These are phyloP conservation scores for Oryctes rhinoceros DNA, from an alignment of 1,140 invertebrate genomes.

Conservation along the genomic window DNA sequence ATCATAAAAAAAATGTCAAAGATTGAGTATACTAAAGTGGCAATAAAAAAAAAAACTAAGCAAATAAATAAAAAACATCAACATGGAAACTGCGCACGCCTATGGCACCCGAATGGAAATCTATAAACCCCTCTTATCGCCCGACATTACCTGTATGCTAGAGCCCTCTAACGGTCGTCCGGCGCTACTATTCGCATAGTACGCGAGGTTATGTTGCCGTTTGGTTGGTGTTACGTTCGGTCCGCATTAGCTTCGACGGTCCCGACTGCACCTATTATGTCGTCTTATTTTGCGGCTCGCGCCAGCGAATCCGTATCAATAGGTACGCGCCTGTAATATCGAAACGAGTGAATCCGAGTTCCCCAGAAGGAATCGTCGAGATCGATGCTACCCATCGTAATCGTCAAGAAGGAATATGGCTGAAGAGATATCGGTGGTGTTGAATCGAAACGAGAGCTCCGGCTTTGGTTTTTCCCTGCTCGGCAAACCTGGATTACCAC, in stretches of 20 bases:
- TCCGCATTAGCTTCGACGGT: no score
- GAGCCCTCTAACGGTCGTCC: slow-evolving; percentile 46
- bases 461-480: slow-evolving; percentile 90
- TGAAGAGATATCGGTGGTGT: slow-evolving; percentile 85
- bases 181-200: slow-evolving; percentile 46
- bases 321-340: background rate
- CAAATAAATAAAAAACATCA: background rate
- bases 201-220: slow-evolving; percentile 54
- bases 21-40: background rate
- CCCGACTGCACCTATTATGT: background rate
- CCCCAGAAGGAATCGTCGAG: background rate
- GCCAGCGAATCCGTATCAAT: no score
- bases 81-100: slow-evolving; percentile 5
- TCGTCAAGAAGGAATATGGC: slow-evolving; percentile 71
- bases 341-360: background rate
- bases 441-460: slow-evolving; percentile 82
- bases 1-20: background rate
- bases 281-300: background rate
- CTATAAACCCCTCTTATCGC: slow-evolving; percentile 1
- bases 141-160: slow-evolving; percentile 37
- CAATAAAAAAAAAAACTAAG: background rate
- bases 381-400: background rate
- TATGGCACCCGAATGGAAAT: slow-evolving; percentile 14
- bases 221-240: no score
- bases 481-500: slow-evolving; percentile 85